Percentiles rank a stretch among this genome's conserved stretches.
Conservation (phyloP, 1,140 invertebrate species). For the Heterodera schachtii region DNA sequence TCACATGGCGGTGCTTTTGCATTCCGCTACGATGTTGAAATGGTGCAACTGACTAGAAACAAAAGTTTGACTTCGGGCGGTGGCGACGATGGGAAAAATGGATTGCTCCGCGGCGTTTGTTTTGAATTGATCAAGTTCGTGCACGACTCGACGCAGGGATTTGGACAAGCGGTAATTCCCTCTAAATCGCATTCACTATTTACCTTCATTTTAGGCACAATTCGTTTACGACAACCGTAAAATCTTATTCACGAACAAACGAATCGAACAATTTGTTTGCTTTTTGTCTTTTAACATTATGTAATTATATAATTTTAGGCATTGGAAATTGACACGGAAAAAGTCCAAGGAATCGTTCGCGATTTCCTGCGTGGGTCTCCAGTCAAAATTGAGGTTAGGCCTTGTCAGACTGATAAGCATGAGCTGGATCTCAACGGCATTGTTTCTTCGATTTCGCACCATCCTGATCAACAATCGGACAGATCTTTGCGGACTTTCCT, state of each 20-base stretch:
- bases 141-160: neutral
- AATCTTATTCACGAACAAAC: conserved; percentile 19
- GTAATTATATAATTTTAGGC: conserved; percentile 1
- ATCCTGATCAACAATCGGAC: conserved; percentile 10
- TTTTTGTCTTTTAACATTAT: neutral
- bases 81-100: conserved; percentile 27
- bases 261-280: conserved; percentile 2
- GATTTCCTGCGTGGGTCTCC: conserved; percentile 4
- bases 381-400: conserved; percentile 8
- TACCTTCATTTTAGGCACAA: neutral
- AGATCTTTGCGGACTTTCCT: conserved; percentile 35
- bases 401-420: conserved; percentile 6
- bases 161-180: neutral
- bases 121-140: conserved; percentile 1
- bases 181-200: neutral
- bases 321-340: conserved; percentile 2
- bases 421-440: conserved; percentile 14
- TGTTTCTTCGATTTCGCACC: neutral
- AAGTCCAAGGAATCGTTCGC: neutral
- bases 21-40: conserved; percentile 21
- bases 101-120: conserved; percentile 13
- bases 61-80: conserved; percentile 17
- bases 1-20: neutral
- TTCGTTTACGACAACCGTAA: conserved; percentile 25
- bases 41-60: neutral